phyloP scores from a whole-genome alignment of 2,113 vertebrate genomes.

The Platichthys stellatus region DNA sequence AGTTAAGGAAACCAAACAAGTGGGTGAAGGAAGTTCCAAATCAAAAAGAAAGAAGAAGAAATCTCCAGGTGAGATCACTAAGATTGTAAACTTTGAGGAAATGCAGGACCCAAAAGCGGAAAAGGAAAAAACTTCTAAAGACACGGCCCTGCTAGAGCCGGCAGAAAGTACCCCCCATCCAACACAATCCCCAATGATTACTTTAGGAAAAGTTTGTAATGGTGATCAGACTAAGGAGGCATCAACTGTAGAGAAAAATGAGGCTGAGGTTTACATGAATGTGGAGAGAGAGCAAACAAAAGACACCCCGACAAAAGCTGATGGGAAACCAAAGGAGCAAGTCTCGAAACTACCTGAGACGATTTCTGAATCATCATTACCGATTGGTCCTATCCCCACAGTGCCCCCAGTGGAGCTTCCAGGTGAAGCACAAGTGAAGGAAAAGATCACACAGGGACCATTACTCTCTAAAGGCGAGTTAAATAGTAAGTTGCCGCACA shows the following conservation, averaged over 20 bases:
- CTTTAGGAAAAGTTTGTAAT: slow-evolving; percentile 15
- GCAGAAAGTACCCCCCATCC: slow-evolving; percentile 17
- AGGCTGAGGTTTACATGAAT: slow-evolving; percentile 6
- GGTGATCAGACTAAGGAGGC: slow-evolving; percentile 12
- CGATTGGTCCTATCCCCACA: slow-evolving; percentile 5
- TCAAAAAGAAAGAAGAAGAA: slow-evolving; percentile 79
- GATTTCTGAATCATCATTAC: slow-evolving; percentile 7
- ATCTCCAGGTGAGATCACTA: slow-evolving; percentile 53
- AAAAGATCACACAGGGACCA: slow-evolving; percentile 31
- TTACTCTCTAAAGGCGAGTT: slow-evolving; percentile 9
- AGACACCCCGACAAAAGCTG: slow-evolving; percentile 28
- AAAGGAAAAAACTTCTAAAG: slow-evolving; percentile 15
- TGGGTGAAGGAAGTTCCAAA: slow-evolving; percentile 59
- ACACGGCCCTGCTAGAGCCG: slow-evolving; percentile 6
- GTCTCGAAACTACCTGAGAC: slow-evolving; percentile 10
- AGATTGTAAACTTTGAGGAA: slow-evolving; percentile 29
- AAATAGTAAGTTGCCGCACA: slow-evolving; percentile 7
- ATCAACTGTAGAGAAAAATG: slow-evolving; percentile 16
- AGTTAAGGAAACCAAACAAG: slow-evolving; percentile 43
- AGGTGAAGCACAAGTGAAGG: slow-evolving; percentile 32
- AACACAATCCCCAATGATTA: background rate
- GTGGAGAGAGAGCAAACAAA: slow-evolving; percentile 11
- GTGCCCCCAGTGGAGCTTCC: slow-evolving; percentile 38
- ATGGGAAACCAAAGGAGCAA: background rate
- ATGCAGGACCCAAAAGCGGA: slow-evolving; percentile 13